phyloP scores from a whole-genome alignment of 1,140 invertebrate genomes.

The Magallana ariakensis region DNA sequence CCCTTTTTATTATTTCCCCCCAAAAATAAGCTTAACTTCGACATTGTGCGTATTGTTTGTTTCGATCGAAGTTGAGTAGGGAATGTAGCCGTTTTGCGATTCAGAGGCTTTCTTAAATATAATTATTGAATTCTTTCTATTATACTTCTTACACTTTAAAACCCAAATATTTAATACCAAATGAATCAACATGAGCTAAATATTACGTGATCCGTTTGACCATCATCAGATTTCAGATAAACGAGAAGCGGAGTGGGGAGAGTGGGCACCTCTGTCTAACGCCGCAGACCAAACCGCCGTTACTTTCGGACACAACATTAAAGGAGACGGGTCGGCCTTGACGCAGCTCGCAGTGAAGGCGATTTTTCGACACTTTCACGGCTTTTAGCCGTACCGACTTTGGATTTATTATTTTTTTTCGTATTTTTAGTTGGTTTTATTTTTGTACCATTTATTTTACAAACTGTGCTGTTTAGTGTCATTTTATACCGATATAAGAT shows the following conservation, averaged over 20 bases:
- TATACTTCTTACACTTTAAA: no score
- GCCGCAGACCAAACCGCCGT: not conserved
- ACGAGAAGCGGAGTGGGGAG: not conserved
- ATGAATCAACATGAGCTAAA: no score
- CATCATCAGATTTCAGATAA: no score
- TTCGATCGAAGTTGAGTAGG: no score
- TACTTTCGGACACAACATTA: constrained; percentile 30
- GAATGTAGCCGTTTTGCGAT: no score
- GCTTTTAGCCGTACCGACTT: constrained; percentile 25
- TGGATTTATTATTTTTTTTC: constrained; percentile 16
- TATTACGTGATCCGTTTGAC: no score
- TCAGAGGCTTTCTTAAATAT: no score
- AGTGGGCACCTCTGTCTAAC: constrained; percentile 40
- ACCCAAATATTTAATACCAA: no score
- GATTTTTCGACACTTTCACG: constrained; percentile 30
- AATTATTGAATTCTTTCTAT: no score
- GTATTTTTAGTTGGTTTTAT: not conserved
- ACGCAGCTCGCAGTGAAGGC: constrained; percentile 6
- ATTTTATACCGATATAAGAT: constrained; percentile 5
- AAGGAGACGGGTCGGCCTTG: not conserved
- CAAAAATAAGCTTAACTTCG: no score
- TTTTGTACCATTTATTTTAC: not conserved
- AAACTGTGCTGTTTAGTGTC: constrained; percentile 3
- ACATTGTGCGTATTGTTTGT: no score
- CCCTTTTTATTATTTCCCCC: not conserved